Conservation (phyloP, 2,113 vertebrate species). For the Malaclemys terrapin region DNA sequence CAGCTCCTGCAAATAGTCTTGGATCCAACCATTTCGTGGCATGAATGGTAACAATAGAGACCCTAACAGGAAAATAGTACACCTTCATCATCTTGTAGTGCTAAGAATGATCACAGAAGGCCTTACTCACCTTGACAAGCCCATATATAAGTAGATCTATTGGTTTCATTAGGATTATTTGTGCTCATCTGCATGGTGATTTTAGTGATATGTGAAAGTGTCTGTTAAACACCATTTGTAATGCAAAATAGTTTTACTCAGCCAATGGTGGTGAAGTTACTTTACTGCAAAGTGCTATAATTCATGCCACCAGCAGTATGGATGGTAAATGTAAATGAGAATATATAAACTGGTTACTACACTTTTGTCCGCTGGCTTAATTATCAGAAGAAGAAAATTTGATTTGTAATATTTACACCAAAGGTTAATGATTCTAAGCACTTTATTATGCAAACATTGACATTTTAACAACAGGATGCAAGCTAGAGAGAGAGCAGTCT, state of each 20-base stretch:
- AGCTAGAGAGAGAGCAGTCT: conserved; percentile 3
- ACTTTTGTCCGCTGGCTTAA: conserved; percentile 25
- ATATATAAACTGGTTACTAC: conserved; percentile 37
- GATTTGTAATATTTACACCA: conserved; percentile 26
- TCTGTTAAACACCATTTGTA: background rate
- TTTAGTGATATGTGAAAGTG: conserved; percentile 9
- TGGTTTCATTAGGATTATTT: conserved; percentile 9
- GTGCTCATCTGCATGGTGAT: background rate
- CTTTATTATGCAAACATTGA: conserved; percentile 46
- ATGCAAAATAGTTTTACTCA: background rate
- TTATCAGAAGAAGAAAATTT: conserved; percentile 51
- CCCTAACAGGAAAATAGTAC: background rate
- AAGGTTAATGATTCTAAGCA: conserved; percentile 40
- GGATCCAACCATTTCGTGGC: background rate
- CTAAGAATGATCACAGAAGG: background rate
- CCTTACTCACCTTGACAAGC: background rate
- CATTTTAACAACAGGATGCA: conserved; percentile 42
- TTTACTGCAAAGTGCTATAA: background rate
- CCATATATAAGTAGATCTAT: background rate
- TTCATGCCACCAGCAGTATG: conserved; percentile 21
- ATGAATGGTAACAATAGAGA: background rate
- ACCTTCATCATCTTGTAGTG: background rate
- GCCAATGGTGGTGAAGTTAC: background rate
- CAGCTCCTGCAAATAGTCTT: background rate
- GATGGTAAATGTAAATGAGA: conserved; percentile 37